These are phyloP conservation scores for Rhagophthalmus giganteus DNA, from an alignment of 2,888 invertebrate genomes.

Conservation along the genomic window DNA sequence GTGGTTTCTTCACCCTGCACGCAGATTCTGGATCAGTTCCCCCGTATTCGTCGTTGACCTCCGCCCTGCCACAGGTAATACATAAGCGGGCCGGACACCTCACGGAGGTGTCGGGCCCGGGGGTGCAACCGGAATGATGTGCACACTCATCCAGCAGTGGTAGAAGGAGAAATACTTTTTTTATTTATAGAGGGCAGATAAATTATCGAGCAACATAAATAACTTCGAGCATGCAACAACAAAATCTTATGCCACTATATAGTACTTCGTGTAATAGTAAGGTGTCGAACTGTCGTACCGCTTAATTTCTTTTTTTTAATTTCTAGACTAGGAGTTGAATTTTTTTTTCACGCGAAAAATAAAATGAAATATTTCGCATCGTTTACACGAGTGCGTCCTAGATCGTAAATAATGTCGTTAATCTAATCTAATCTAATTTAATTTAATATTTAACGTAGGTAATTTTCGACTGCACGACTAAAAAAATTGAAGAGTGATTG, in stretches of 20 bases:
- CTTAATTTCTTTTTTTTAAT: not conserved
- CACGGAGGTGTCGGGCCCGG: constrained; percentile 12
- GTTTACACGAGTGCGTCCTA: no score
- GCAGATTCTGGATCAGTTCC: constrained; percentile 32
- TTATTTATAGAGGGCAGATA: constrained; percentile 7
- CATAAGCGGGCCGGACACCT: constrained; percentile 25
- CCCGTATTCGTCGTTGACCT: constrained; percentile 32
- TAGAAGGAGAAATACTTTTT: constrained; percentile 22
- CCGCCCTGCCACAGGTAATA: constrained; percentile 35
- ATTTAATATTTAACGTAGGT: no score
- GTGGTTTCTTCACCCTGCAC: constrained; percentile 53
- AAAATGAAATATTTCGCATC: no score
- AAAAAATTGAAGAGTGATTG: no score
- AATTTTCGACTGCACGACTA: no score
- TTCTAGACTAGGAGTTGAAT: no score
- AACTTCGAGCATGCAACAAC: constrained; percentile 18
- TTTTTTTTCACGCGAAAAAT: no score
- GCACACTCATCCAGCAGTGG: constrained; percentile 31
- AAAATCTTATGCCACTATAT: constrained; percentile 1
- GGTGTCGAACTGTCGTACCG: not conserved
- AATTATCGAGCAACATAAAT: constrained; percentile 22
- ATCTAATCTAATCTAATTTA: no score
- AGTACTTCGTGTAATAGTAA: no score
- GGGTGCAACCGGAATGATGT: constrained; percentile 25
- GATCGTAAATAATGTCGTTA: no score